Conservation (phyloP, 2,113 vertebrate species). For the Morone chrysops region DNA sequence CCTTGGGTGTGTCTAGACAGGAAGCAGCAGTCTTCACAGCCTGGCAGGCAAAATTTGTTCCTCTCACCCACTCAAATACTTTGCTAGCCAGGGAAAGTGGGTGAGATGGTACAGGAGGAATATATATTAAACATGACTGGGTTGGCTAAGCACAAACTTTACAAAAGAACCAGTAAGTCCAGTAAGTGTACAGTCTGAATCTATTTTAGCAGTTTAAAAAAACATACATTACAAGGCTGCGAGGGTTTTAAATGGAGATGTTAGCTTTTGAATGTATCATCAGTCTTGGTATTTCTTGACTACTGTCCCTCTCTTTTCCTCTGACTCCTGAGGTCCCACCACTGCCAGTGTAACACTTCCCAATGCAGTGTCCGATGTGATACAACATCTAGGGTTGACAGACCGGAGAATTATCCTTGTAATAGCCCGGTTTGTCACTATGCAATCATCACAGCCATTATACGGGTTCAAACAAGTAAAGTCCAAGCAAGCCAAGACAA, state of each 20-base stretch:
- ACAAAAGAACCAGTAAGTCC: neutral
- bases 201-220: neutral
- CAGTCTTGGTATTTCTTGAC: conserved; percentile 17
- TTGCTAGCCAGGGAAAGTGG: conserved; percentile 28
- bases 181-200: conserved; percentile 8
- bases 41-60: conserved; percentile 45
- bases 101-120: conserved; percentile 2
- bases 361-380: conserved; percentile 43
- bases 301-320: conserved; percentile 23
- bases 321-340: conserved; percentile 23
- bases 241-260: conserved; percentile 23
- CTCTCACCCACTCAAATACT: conserved; percentile 42
- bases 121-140: conserved; percentile 14
- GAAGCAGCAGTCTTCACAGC: conserved; percentile 50
- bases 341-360: conserved; percentile 28
- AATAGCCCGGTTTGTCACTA: conserved; percentile 58
- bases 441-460: conserved; percentile 47
- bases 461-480: conserved; percentile 43
- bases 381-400: conserved; percentile 54
- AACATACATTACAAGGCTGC: neutral
- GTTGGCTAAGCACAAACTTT: conserved; percentile 17
- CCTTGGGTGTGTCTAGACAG: conserved; percentile 66
- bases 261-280: neutral
- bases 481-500: neutral
- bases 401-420: conserved; percentile 58